Conservation (phyloP, 2,797 vertebrate genomes). For the Lithobates pipiens region DNA sequence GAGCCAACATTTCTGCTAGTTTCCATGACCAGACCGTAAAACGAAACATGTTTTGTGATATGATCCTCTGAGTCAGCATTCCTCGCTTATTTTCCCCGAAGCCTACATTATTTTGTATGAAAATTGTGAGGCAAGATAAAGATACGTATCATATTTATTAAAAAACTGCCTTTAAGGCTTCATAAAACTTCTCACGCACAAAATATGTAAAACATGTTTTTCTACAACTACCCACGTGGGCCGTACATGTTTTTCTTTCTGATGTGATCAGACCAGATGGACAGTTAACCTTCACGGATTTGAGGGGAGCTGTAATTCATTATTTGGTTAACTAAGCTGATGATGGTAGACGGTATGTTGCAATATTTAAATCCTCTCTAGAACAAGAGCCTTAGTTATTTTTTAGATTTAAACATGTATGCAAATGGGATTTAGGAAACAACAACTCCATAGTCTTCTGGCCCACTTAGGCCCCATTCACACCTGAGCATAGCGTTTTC, state of each 20-base stretch:
- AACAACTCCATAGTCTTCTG: too few relatives aligned
- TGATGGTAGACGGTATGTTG: neutral
- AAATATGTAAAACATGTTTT: slow-evolving; percentile 9
- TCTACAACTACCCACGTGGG: slow-evolving; percentile 2
- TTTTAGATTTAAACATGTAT: too few relatives aligned
- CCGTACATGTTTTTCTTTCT: neutral
- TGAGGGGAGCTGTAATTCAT: too few relatives aligned
- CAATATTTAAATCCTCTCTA: too few relatives aligned
- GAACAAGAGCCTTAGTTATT: too few relatives aligned
- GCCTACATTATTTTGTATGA: slow-evolving; percentile 44
- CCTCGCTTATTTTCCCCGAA: slow-evolving; percentile 39
- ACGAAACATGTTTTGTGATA: slow-evolving; percentile 23
- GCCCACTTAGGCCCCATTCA: too few relatives aligned
- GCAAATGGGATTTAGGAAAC: too few relatives aligned
- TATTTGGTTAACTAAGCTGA: neutral
- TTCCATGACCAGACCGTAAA: slow-evolving; percentile 32
- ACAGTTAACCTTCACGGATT: too few relatives aligned
- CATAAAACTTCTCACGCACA: slow-evolving; percentile 32
- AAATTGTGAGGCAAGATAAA: slow-evolving; percentile 25
- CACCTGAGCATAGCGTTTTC: too few relatives aligned
- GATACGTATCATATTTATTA: slow-evolving; percentile 5
- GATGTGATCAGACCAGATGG: neutral
- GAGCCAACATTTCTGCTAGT: slow-evolving; percentile 16
- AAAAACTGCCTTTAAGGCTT: neutral
- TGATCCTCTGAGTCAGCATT: slow-evolving; percentile 31